Percentiles rank a stretch among this genome's conserved stretches.
phyloP scores from a whole-genome alignment of 2,113 vertebrate genomes.

The Phylloscopus trochiloides region DNA sequence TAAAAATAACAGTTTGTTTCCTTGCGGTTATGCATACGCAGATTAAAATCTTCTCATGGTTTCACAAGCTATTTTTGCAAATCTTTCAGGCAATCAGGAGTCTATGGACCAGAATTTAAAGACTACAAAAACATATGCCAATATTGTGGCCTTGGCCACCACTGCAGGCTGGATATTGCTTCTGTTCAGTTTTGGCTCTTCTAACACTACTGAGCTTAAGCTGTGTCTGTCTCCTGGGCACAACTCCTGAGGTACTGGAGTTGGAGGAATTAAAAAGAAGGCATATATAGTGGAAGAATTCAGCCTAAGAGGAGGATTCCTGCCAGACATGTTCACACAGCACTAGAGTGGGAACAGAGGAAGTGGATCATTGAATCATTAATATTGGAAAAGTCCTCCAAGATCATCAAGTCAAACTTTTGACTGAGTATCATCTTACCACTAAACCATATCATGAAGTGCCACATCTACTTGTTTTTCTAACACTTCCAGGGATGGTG shows the following conservation, averaged over 20 bases:
- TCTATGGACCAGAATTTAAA: neutral
- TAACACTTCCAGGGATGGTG: neutral
- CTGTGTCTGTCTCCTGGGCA: neutral
- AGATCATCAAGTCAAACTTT: neutral
- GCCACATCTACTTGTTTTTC: neutral
- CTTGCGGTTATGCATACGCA: neutral
- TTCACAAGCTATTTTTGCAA: neutral
- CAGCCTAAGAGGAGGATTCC: neutral
- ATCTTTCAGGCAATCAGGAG: neutral
- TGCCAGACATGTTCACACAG: neutral
- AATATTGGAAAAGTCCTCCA: neutral
- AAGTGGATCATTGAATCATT: neutral
- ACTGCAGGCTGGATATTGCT: neutral
- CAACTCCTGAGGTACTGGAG: neutral
- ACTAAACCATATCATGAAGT: neutral
- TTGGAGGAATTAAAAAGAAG: neutral
- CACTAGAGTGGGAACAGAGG: neutral
- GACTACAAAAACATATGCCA: neutral
- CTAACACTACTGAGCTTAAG: neutral
- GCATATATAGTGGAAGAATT: neutral
- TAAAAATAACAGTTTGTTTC: neutral
- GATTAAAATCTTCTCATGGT: neutral
- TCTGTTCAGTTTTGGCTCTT: neutral
- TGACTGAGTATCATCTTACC: neutral
- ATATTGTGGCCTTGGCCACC: neutral